Conservation (phyloP, 2,888 invertebrate genomes). For the Cheilosia impressa region DNA sequence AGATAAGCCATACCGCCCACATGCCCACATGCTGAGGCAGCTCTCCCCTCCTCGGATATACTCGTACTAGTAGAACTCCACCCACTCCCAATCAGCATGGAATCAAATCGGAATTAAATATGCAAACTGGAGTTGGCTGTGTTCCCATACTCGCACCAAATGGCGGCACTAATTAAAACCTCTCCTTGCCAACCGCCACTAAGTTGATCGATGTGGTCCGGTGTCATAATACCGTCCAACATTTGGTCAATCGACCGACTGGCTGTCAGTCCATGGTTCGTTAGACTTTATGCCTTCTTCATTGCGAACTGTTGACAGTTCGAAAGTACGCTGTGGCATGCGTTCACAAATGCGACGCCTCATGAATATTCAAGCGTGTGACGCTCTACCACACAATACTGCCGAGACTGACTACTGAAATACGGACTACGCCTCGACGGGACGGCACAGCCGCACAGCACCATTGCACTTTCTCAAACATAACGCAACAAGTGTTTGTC, state of each 20-base stretch:
- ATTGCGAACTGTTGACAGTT: slow-evolving; percentile 37
- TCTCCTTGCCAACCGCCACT: slow-evolving; percentile 17
- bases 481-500: slow-evolving; percentile 56
- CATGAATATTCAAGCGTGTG: slow-evolving; percentile 62
- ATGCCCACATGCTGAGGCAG: slow-evolving; percentile 20
- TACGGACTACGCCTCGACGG: slow-evolving; percentile 52
- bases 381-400: slow-evolving; percentile 4
- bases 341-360: slow-evolving; percentile 53
- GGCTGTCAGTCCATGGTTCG: slow-evolving; percentile 43
- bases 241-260: slow-evolving; percentile 55
- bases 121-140: slow-evolving; percentile 57
- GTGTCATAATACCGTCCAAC: slow-evolving; percentile 32
- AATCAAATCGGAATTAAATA: slow-evolving; percentile 61
- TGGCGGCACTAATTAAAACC: slow-evolving; percentile 63
- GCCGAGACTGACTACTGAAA: slow-evolving; percentile 24
- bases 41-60: slow-evolving; percentile 12
- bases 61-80: slow-evolving; percentile 19
- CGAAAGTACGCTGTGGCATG: slow-evolving; percentile 55
- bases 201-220: slow-evolving; percentile 3
- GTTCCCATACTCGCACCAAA: slow-evolving; percentile 34
- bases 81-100: slow-evolving; percentile 58
- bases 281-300: slow-evolving; percentile 42
- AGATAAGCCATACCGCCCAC: slow-evolving; percentile 67
- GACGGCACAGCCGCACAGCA: background rate
- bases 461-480: slow-evolving; percentile 38